Evolutionary conservation across 2,888 invertebrate species (phyloP).

Genomic region (Diploptera punctata): DNA sequence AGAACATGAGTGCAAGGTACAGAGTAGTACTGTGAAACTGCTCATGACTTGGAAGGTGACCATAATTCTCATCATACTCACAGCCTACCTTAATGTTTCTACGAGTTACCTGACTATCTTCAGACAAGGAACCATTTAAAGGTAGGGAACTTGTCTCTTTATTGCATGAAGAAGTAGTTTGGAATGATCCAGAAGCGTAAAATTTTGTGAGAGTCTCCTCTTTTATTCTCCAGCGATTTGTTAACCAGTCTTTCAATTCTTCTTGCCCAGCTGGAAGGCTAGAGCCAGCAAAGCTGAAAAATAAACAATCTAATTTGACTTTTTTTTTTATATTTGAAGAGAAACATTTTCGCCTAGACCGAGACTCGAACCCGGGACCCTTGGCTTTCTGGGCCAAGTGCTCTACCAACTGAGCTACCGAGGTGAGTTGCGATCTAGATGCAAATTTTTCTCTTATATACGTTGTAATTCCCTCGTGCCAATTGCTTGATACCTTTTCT

Average conservation of each 20-base stretch:
- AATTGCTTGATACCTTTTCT: no score
- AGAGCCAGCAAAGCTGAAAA: constrained; percentile 63
- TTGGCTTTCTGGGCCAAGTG: no score
- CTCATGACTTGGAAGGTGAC: constrained; percentile 7
- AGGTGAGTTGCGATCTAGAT: no score
- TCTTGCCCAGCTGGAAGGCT: constrained; percentile 65
- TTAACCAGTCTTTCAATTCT: constrained; percentile 67
- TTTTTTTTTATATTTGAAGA: no score
- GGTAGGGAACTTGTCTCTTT: not conserved
- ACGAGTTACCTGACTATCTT: not conserved
- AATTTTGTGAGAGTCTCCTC: constrained; percentile 67
- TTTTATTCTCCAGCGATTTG: constrained; percentile 70
- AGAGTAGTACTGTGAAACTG: constrained; percentile 50
- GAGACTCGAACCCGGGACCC: no score
- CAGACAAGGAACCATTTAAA: constrained; percentile 3
- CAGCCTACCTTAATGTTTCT: not conserved
- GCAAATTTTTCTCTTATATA: no score
- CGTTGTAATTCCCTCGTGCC: no score
- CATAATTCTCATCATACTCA: not conserved
- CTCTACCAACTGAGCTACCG: no score
- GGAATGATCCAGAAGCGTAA: constrained; percentile 61
- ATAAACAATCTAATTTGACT: no score
- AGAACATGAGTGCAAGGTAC: constrained; percentile 66
- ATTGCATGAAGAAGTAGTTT: not conserved
- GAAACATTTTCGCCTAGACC: no score